These are phyloP conservation scores for Agapostemon virescens DNA, from an alignment of 2,888 invertebrate species.

Conservation along the genomic window DNA sequence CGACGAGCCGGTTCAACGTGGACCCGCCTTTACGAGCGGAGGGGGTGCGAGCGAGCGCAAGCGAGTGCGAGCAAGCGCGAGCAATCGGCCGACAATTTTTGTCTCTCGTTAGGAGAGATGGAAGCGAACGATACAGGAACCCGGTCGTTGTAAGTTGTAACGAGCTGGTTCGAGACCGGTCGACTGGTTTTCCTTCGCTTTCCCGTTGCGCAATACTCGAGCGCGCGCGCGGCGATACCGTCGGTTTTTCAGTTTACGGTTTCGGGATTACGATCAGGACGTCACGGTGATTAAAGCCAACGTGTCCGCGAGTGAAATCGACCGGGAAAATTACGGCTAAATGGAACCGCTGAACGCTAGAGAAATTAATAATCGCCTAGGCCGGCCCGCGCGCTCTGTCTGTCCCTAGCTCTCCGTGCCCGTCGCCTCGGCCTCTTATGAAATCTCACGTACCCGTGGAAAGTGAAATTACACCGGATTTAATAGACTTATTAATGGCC, in stretches of 20 bases:
- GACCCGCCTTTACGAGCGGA: slow-evolving; percentile 36
- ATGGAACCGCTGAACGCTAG: slow-evolving; percentile 31
- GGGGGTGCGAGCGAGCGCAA: neutral
- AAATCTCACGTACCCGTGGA: slow-evolving; percentile 17
- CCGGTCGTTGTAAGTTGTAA: slow-evolving; percentile 10
- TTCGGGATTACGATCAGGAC: slow-evolving; percentile 28
- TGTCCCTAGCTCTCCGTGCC: neutral
- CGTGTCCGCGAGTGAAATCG: slow-evolving; percentile 24
- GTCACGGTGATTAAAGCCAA: slow-evolving; percentile 33
- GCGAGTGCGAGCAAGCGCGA: neutral
- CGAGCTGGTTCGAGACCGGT: slow-evolving; percentile 14
- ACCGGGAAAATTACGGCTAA: slow-evolving; percentile 37
- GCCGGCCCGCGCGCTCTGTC: neutral
- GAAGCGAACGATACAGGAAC: slow-evolving; percentile 18
- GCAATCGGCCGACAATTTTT: slow-evolving; percentile 26
- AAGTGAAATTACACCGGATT: slow-evolving; percentile 18
- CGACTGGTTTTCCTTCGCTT: slow-evolving; percentile 36
- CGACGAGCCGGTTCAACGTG: slow-evolving; percentile 6
- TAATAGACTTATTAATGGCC: slow-evolving; percentile 18
- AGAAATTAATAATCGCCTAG: slow-evolving; percentile 25
- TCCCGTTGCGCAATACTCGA: slow-evolving; percentile 25
- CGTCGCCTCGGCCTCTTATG: slow-evolving; percentile 18
- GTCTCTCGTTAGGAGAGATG: slow-evolving; percentile 32
- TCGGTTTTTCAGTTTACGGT: slow-evolving; percentile 15
- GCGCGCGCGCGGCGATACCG: slow-evolving; percentile 2